Percentiles rank a stretch among this genome's conserved stretches.
These are phyloP conservation scores for Scaptomyza polygonia DNA, from an alignment of 2,888 invertebrate genomes.

Conservation along the genomic window DNA sequence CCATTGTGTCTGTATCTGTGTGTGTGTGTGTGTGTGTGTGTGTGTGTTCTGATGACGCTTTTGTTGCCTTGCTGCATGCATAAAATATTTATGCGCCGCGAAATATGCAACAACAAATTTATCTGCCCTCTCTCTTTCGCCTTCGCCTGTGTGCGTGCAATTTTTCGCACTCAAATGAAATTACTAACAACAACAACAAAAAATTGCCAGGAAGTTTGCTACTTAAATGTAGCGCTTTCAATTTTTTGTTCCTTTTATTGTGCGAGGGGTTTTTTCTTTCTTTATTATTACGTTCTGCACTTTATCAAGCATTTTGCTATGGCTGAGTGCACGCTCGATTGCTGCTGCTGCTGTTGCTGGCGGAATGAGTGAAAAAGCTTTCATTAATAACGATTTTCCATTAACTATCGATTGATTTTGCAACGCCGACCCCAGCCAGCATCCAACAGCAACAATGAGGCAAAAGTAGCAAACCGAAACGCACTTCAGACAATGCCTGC, in stretches of 20 bases:
- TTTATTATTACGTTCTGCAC: conserved; percentile 67
- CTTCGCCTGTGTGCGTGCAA: conserved; percentile 63
- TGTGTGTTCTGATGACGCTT: conserved; percentile 69
- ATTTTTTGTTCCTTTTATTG: conserved; percentile 30
- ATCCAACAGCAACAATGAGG: conserved; percentile 52
- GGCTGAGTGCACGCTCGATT: conserved; percentile 81
- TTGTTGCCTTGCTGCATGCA: conserved; percentile 73
- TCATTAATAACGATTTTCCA: conserved; percentile 85
- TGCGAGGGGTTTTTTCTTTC: conserved; percentile 2
- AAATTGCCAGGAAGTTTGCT: conserved; percentile 60
- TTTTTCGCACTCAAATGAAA: conserved; percentile 81
- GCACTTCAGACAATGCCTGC: conserved; percentile 80
- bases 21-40: conserved; percentile 28
- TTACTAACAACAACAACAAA: conserved; percentile 65
- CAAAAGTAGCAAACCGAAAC: conserved; percentile 71
- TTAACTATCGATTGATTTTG: conserved; percentile 84
- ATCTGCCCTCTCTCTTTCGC: background rate
- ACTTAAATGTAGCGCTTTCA: conserved; percentile 74
- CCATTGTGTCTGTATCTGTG: conserved; percentile 24
- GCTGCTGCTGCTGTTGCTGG: conserved; percentile 24
- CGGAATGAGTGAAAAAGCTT: conserved; percentile 72
- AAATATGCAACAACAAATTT: conserved; percentile 73
- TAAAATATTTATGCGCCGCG: conserved; percentile 75
- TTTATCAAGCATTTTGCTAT: conserved; percentile 82
- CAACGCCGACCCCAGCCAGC: conserved; percentile 64